These are phyloP conservation scores for Peromyscus attwateri DNA, from an alignment of 2,797 vertebrate species.

Conservation along the genomic window DNA sequence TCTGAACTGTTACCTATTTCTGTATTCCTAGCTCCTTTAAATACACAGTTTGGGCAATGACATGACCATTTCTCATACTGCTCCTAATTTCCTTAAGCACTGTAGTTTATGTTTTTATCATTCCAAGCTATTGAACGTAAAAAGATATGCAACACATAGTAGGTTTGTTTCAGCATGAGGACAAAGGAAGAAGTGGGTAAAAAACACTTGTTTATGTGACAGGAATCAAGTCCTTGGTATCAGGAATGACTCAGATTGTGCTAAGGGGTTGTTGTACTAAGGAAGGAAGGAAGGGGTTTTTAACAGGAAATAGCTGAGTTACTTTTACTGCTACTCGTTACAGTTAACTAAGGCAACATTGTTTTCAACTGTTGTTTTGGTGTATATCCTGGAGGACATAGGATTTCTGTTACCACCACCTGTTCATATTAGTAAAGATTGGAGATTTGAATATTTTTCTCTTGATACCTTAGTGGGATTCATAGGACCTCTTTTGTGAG, in stretches of 20 bases:
- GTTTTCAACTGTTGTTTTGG: background rate
- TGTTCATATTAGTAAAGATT: background rate
- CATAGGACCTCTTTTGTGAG: background rate
- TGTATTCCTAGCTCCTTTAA: background rate
- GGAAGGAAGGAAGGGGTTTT: background rate
- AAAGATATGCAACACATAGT: background rate
- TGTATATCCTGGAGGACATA: background rate
- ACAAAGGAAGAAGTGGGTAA: background rate
- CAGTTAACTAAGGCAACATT: background rate
- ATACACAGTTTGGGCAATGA: background rate
- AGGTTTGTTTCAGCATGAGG: background rate
- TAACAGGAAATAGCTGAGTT: background rate
- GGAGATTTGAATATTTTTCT: background rate
- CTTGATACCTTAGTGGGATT: background rate
- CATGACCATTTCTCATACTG: background rate
- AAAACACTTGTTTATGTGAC: background rate
- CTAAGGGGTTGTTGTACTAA: background rate
- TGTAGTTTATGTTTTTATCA: background rate
- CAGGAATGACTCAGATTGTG: background rate
- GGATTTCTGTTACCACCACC: background rate
- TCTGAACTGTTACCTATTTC: background rate
- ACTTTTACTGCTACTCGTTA: background rate
- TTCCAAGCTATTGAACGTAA: background rate
- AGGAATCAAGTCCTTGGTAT: background rate
- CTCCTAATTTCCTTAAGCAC: background rate